Conservation (phyloP, 2,113 vertebrate species). For the Stigmatopora argus region DNA sequence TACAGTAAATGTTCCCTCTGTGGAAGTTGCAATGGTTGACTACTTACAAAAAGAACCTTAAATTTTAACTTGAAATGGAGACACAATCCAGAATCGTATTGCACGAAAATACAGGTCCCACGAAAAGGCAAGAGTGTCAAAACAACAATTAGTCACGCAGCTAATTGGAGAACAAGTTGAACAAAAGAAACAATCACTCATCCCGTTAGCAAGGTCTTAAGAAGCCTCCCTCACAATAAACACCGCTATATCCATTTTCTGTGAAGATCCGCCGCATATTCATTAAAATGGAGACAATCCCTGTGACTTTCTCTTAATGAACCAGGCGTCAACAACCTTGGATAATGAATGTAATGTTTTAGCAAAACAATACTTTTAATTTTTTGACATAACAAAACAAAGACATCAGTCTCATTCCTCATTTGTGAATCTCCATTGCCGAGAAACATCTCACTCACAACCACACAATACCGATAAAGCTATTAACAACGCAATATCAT, state of each 20-base stretch:
- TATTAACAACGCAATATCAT: neutral
- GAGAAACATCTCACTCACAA: neutral
- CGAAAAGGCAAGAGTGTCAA: slow-evolving; percentile 17
- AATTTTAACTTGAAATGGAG: slow-evolving; percentile 2
- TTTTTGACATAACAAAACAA: neutral
- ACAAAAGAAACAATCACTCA: slow-evolving; percentile 35
- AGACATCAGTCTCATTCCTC: neutral
- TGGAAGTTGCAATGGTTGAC: neutral
- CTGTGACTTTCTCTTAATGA: neutral
- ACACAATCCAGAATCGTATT: neutral
- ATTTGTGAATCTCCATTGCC: neutral
- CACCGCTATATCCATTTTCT: neutral
- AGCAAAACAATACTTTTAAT: neutral
- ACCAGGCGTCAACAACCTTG: neutral
- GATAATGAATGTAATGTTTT: neutral
- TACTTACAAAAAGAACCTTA: neutral
- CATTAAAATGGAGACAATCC: neutral
- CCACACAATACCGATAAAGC: neutral
- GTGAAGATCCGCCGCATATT: neutral
- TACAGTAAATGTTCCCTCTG: neutral
- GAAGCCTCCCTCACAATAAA: neutral
- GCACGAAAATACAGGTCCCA: neutral
- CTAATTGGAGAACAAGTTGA: slow-evolving; percentile 33
- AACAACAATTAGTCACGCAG: slow-evolving; percentile 26
- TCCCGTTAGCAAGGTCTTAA: slow-evolving; percentile 25